These are phyloP conservation scores for Formica exsecta DNA, from an alignment of 1,140 invertebrate species.

Conservation along the genomic window DNA sequence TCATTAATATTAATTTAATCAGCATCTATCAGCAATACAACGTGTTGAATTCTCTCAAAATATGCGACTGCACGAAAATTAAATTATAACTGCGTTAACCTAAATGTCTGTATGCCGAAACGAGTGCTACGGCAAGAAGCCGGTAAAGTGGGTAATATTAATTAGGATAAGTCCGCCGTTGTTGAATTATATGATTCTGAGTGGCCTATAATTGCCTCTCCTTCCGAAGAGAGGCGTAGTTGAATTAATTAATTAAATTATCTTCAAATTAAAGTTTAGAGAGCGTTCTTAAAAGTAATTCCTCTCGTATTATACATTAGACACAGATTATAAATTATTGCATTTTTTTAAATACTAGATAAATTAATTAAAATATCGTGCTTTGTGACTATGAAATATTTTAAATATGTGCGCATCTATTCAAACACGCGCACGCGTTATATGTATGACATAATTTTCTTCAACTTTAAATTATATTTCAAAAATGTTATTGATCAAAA, in stretches of 20 bases:
- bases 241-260: slow-evolving; percentile 19
- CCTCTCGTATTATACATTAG: too few relatives aligned
- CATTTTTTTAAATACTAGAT: too few relatives aligned
- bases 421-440: too few relatives aligned
- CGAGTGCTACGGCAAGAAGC: background rate
- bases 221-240: background rate
- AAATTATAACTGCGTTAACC: slow-evolving; percentile 47
- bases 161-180: slow-evolving; percentile 23
- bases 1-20: slow-evolving; percentile 46
- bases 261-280: too few relatives aligned
- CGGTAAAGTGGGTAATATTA: slow-evolving; percentile 42
- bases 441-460: too few relatives aligned
- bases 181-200: slow-evolving; percentile 4
- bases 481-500: too few relatives aligned
- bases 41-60: slow-evolving; percentile 19
- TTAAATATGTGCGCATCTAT: too few relatives aligned
- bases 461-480: too few relatives aligned
- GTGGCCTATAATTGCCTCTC: slow-evolving; percentile 8
- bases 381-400: too few relatives aligned
- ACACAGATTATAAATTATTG: too few relatives aligned
- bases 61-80: slow-evolving; percentile 30
- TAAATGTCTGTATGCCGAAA: slow-evolving; percentile 42
- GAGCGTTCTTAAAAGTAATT: too few relatives aligned
- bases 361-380: too few relatives aligned
- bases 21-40: background rate